These are phyloP conservation scores for Apogon hyalosoma DNA, from an alignment of 2,797 vertebrate genomes.

Conservation along the genomic window DNA sequence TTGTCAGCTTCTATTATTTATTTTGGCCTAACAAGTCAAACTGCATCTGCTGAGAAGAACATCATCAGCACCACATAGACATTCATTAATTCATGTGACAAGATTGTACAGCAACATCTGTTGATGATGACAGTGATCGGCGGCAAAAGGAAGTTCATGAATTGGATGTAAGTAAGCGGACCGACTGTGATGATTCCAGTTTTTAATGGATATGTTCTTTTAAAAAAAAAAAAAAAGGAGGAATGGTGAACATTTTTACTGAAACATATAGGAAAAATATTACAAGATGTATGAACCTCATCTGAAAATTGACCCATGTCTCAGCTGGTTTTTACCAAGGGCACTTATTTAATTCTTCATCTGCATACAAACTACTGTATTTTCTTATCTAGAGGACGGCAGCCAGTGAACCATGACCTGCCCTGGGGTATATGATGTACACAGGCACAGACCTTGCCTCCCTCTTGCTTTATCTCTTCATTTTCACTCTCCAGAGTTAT, in stretches of 20 bases:
- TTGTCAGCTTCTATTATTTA: conserved; percentile 77
- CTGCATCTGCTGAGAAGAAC: conserved; percentile 70
- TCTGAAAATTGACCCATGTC: conserved; percentile 45
- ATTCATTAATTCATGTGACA: conserved; percentile 77
- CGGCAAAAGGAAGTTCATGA: conserved; percentile 44
- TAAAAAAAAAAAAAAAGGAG: background rate
- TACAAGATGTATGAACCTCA: conserved; percentile 23
- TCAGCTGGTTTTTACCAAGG: conserved; percentile 46
- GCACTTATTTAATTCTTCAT: conserved; percentile 59
- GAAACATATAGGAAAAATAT: conserved; percentile 10
- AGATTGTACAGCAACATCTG: conserved; percentile 71
- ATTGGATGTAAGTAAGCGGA: conserved; percentile 36
- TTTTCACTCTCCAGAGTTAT: conserved; percentile 59
- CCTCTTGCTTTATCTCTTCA: conserved; percentile 48
- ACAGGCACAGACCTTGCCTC: conserved; percentile 41
- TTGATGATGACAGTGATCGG: conserved; percentile 64
- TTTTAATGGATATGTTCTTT: conserved; percentile 5
- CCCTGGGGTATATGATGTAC: conserved; percentile 55
- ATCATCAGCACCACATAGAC: conserved; percentile 62
- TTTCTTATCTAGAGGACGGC: conserved; percentile 72
- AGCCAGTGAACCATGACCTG: conserved; percentile 63
- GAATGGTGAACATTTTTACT: conserved; percentile 11
- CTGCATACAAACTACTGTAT: conserved; percentile 70
- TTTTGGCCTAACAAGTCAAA: conserved; percentile 74
- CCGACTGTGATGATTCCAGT: conserved; percentile 34